A percentile compares a stretch with the other conserved stretches of the same genome.
phyloP scores from a whole-genome alignment of 2,888 invertebrate genomes.

The Thysanoteuthis rhombus region DNA sequence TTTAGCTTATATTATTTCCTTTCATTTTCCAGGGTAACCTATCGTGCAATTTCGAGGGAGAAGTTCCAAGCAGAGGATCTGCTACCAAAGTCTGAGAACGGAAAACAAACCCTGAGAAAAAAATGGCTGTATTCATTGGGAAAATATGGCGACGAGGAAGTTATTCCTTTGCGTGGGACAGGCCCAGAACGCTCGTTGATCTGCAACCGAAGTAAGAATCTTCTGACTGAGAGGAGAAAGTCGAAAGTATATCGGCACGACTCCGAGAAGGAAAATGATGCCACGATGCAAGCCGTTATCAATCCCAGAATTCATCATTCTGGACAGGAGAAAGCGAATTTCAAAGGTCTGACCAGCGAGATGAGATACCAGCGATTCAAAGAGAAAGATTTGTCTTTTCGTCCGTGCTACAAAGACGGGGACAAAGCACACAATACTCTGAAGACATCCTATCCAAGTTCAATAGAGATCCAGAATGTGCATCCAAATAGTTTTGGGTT shows the following conservation, averaged over 20 bases:
- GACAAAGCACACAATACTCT: neutral
- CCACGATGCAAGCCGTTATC: neutral
- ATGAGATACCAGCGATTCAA: neutral
- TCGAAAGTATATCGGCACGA: neutral
- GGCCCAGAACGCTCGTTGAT: neutral
- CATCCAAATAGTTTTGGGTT: neutral
- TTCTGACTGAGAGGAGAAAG: neutral
- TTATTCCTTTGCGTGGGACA: neutral
- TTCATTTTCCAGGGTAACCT: neutral
- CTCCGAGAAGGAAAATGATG: neutral
- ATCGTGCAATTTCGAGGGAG: neutral
- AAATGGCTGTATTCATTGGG: neutral
- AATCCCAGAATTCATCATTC: neutral
- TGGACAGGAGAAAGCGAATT: neutral
- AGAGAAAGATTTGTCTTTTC: neutral
- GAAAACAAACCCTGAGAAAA: neutral
- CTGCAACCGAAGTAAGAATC: neutral
- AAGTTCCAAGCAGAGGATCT: neutral
- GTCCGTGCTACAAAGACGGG: neutral
- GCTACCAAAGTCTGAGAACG: neutral
- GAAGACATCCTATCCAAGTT: neutral
- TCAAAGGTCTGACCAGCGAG: neutral
- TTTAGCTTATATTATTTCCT: neutral
- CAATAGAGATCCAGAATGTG: neutral
- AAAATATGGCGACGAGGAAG: neutral